Evolutionary conservation across 2,113 vertebrate genomes (phyloP).

Genomic region (Cyprinus carpio): DNA sequence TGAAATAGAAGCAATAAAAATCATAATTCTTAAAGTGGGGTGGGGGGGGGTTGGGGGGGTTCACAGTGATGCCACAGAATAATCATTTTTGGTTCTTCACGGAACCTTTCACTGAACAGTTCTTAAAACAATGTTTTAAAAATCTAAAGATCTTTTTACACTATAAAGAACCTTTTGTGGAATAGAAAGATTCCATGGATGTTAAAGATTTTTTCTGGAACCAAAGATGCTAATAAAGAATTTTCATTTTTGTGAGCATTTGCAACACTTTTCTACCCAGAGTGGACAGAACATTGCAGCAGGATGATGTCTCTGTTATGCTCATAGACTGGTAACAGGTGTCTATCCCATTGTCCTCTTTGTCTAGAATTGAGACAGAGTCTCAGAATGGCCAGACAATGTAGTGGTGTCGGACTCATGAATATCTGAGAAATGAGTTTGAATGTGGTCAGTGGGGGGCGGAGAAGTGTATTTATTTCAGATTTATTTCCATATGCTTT

Average conservation of each 20-base stretch:
- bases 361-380: slow-evolving; percentile 35
- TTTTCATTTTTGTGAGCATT: too few relatives aligned
- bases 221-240: too few relatives aligned
- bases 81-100: too few relatives aligned
- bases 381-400: slow-evolving; percentile 44
- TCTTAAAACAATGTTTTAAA: neutral
- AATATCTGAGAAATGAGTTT: slow-evolving; percentile 42
- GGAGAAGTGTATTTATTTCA: slow-evolving; percentile 13
- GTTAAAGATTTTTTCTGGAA: too few relatives aligned
- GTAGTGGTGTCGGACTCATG: slow-evolving; percentile 31
- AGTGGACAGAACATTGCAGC: too few relatives aligned
- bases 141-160: too few relatives aligned
- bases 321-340: slow-evolving; percentile 45
- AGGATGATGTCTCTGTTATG: neutral
- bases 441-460: slow-evolving; percentile 15
- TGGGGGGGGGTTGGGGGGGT: too few relatives aligned
- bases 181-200: too few relatives aligned
- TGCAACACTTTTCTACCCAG: too few relatives aligned
- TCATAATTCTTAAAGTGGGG: neutral
- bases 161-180: too few relatives aligned
- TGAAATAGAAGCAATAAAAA: neutral
- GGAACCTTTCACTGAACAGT: neutral
- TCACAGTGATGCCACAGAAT: too few relatives aligned
- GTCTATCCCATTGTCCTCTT: slow-evolving; percentile 43
- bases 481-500: slow-evolving; percentile 34